Evolutionary conservation across 2,113 vertebrate species (phyloP).

Genomic region (Scalopus aquaticus): DNA sequence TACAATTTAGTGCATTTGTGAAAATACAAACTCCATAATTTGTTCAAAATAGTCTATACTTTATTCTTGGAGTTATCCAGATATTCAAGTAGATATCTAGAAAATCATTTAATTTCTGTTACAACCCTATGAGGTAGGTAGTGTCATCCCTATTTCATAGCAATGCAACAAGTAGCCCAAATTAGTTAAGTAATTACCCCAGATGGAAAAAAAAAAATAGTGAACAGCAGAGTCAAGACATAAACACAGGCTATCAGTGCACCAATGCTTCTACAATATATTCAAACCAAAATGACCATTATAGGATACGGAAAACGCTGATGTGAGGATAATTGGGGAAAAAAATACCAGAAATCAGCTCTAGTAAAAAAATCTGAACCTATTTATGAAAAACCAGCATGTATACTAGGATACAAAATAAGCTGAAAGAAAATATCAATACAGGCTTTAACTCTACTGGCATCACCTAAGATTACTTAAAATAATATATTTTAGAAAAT

Average conservation of each 20-base stretch:
- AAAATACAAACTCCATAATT: not conserved
- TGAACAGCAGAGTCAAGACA: not conserved
- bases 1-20: not conserved
- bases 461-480: not conserved
- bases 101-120: not conserved
- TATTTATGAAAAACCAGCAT: not conserved
- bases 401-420: not conserved
- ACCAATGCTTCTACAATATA: not conserved
- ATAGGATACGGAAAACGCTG: not conserved
- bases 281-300: not conserved
- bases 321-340: not conserved
- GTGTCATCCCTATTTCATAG: not conserved
- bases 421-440: not conserved
- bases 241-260: not conserved
- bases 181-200: not conserved
- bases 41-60: not conserved
- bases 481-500: not conserved
- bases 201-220: not conserved
- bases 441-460: not conserved
- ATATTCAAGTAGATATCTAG: not conserved
- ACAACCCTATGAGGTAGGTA: not conserved
- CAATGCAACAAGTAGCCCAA: not conserved
- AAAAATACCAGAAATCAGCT: not conserved
- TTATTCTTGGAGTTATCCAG: not conserved
- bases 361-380: not conserved